Percentiles rank a stretch among this genome's conserved stretches.
These are phyloP conservation scores for Trichogramma dendrolimi DNA, from an alignment of 2,888 invertebrate species.

Conservation along the genomic window DNA sequence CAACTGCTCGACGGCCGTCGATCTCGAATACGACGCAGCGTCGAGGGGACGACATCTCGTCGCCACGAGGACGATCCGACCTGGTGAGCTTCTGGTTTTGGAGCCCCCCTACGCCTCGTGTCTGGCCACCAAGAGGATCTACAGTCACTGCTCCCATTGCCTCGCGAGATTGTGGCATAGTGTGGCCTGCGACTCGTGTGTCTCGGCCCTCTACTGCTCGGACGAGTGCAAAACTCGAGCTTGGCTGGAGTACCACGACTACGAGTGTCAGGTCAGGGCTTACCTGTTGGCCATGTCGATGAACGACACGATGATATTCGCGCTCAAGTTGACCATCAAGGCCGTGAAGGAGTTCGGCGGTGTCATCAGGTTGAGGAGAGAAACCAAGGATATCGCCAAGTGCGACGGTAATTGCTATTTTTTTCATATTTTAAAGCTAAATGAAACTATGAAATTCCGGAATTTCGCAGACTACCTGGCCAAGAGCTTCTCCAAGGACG, in stretches of 20 bases:
- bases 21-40: no score
- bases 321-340: slow-evolving; percentile 60
- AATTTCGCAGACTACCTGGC: slow-evolving; percentile 38
- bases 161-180: slow-evolving; percentile 58
- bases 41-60: slow-evolving; percentile 55
- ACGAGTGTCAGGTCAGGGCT: slow-evolving; percentile 71
- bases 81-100: slow-evolving; percentile 72
- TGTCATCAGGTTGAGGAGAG: slow-evolving; percentile 47
- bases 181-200: slow-evolving; percentile 63
- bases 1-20: no score
- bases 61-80: slow-evolving; percentile 63
- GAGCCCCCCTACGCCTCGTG: slow-evolving; percentile 72
- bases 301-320: slow-evolving; percentile 66
- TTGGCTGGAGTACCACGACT: slow-evolving; percentile 66
- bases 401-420: slow-evolving; percentile 33
- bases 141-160: slow-evolving; percentile 68
- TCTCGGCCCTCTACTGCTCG: slow-evolving; percentile 65
- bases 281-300: slow-evolving; percentile 60
- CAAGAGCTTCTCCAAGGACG: slow-evolving; percentile 42
- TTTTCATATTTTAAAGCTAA: background rate
- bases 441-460: background rate
- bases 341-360: slow-evolving; percentile 51
- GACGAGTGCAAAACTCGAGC: slow-evolving; percentile 62
- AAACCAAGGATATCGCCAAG: slow-evolving; percentile 45
- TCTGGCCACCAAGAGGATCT: slow-evolving; percentile 55